Percentiles rank a stretch among this genome's conserved stretches.
Conservation (phyloP, 2,888 invertebrate species). For the Eugnorisma glareosa region DNA sequence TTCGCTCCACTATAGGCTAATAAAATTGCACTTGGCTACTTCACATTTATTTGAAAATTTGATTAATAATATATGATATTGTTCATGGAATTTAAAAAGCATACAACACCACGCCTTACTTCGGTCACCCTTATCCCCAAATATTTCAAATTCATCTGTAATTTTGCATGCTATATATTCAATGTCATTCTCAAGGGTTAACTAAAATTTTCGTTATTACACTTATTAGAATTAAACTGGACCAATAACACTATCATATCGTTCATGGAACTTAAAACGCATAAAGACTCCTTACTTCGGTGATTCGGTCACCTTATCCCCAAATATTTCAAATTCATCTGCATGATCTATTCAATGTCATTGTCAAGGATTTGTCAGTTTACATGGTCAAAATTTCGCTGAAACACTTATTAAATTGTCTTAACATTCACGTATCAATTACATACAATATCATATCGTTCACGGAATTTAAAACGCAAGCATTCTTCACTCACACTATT, state of each 20-base stretch:
- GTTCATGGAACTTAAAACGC: neutral
- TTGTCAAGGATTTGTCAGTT: neutral
- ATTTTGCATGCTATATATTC: constrained; percentile 4
- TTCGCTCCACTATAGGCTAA: neutral
- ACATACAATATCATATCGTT: constrained; percentile 25
- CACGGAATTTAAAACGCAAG: constrained; percentile 22
- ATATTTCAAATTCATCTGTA: neutral
- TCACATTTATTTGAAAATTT: neutral
- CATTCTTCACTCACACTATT: neutral
- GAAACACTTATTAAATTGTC: neutral
- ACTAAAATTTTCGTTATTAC: neutral
- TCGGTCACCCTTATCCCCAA: neutral
- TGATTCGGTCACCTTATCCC: neutral
- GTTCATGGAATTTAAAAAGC: neutral
- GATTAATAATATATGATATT: neutral
- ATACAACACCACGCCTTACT: neutral
- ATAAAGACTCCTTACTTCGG: neutral
- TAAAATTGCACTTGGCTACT: neutral
- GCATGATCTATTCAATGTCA: neutral
- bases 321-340: neutral
- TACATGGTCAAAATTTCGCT: neutral
- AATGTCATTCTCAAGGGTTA: neutral
- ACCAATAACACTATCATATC: constrained; percentile 1
- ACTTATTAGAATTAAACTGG: constrained; percentile 19
- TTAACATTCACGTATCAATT: neutral